Conservation (phyloP, 2,113 vertebrate species). For the Nannospalax galili region DNA sequence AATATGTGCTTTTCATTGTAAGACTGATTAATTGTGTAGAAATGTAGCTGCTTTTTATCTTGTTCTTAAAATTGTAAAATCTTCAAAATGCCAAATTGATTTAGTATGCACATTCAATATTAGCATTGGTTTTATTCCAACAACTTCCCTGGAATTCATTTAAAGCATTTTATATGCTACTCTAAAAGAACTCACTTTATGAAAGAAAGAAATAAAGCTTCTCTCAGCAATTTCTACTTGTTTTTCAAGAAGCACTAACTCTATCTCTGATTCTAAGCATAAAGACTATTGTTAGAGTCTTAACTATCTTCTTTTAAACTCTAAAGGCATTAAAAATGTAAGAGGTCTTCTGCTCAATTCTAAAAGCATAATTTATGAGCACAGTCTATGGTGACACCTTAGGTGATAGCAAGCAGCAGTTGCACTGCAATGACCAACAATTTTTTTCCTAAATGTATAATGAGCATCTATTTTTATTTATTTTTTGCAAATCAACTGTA, state of each 20-base stretch:
- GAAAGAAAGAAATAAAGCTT: neutral
- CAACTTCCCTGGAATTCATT: neutral
- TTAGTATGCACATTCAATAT: neutral
- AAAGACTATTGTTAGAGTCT: neutral
- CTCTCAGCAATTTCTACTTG: too few species aligned
- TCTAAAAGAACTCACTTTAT: neutral
- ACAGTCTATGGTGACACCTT: neutral
- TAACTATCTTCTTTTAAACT: neutral
- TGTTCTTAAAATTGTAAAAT: constrained; percentile 22
- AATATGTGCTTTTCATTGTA: neutral
- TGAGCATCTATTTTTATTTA: neutral
- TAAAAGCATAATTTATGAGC: neutral
- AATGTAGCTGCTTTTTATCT: neutral
- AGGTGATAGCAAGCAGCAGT: too few species aligned
- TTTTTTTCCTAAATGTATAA: neutral
- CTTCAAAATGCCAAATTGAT: neutral
- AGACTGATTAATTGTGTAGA: neutral
- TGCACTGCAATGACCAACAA: neutral
- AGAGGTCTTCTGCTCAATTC: neutral
- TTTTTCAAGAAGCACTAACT: too few species aligned
- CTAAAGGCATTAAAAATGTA: neutral
- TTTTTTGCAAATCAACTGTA: neutral
- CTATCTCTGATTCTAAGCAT: neutral
- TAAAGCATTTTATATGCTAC: neutral
- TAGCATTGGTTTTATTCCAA: constrained; percentile 23